Evolutionary conservation across 2,797 vertebrate genomes (phyloP), one percentile per base, ranked within the genome.

Genomic region (Peromyscus attwateri): DNA sequence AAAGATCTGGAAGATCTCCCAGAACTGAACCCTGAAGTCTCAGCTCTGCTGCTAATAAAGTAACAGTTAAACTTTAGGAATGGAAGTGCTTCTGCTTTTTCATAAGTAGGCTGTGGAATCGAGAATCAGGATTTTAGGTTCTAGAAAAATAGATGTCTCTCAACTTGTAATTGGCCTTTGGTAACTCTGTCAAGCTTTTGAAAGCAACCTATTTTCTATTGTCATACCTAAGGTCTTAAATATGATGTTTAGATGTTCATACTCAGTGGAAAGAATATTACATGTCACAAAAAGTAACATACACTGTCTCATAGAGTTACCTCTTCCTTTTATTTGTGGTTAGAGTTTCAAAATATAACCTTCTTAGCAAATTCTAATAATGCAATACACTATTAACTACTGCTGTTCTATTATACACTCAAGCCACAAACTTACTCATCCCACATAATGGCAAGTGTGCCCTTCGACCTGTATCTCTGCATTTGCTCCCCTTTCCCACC

Each of bases 11-110:
- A 60, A 62, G 97, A 85, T 62, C 13, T 62, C 95, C 82, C 85
- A 97, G 70, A 70, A 91, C 2, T 3, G 89, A 94, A 23, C 25
- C 13, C 37, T 81, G 87, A 92, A 92, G 89, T 81, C n/a, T 46
- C 80, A 88, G 83, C 90, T 93, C 76, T 95, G 21, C 57, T 91
- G 1, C 82, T 97, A 94, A 85, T 92, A 96, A 96, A 96, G 8
- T 91, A 81, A 92, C 23, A 23, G 52, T 60, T 27, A 93, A 83
- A 40, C 17, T 43, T 23, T 87, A 90, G 91, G 46, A 0, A 11
- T 27, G 37, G 0, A 11, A 57, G 91, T 97, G 25, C 57, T 73
- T 89, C 31, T 0, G 0, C 75, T 95, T 95, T 12, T 52, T 88
- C 25, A 92, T 62, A 94, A 97, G 80, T 71, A 43, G 25, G 34